Evolutionary conservation across 2,888 invertebrate species (phyloP), one percentile per base, ranked within the genome.

Genomic region (Catonia carolina): DNA sequence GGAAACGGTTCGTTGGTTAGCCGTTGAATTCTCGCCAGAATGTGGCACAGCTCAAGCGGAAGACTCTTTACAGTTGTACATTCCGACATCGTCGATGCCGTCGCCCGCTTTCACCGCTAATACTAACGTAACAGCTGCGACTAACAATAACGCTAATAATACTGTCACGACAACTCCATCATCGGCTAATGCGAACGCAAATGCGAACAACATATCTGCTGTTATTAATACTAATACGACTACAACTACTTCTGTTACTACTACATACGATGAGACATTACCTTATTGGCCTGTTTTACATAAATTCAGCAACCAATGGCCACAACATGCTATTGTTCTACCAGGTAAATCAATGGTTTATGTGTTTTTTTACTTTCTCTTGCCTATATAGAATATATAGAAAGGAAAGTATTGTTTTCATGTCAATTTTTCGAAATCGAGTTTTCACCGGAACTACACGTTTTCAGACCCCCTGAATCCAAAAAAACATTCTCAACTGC

Each of bases 11-110:
- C 86, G 89, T 63, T 96, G 96, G 90, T 78, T 98, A 69, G 88
- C 89, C 12, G 74, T 98, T 4, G 95, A 97, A 74, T 96, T 98
- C 75, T 96, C 96, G 70, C 81, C 88, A 0, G 84, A 88, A 60
- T 95, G 94, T 72, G 85, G 92, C 52, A 96, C 96, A 0, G 89
- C 89, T 1, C 97, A 95, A 74, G 84, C 89, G 0, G 97, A 97
- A 74, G 97, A 98, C 74, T 85, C 86, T 14, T 72, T 90, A 7
- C 84, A 89, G 51, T 75, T 90, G 14, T 84, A 83, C 64, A 79
- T 85, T 65, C 84, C 84, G 2, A 61, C 62, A 6, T 14, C 39
- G 39, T 53, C 54, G 18, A 27, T 15, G 45, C 41, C 2, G 18
- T 41, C 6, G 20, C 51, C 33, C 10, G 22, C 33, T 14, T n/a